Evolutionary conservation across 2,888 invertebrate genomes (phyloP), one percentile per base, ranked within the genome.

Genomic region (Adela reaumurella): DNA sequence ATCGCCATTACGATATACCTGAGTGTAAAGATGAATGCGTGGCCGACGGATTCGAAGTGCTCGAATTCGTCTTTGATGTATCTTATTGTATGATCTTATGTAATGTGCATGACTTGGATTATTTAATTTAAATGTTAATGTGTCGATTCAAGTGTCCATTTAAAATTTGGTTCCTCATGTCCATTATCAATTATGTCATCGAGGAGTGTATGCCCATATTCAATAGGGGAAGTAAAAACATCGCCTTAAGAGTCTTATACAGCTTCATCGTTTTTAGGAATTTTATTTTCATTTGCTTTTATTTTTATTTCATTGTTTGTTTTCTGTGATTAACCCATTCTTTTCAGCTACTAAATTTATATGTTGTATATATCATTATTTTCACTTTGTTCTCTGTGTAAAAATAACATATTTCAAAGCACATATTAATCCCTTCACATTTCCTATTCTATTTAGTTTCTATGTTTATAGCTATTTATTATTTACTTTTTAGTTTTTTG

Each of bases 11-110:
- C 67, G 64, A 67, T 67, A 69, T 63, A 74, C 68, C 72, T 77
- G 74, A 74, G 76, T 78, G 72, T 77, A 74, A 74, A 46, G 72
- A 70, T 78, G 74, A 68, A 72, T 77, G 76, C 71, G 76, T 78
- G 77, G 67, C 63, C 66, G 70, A 73, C 59, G 61, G 72, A 69
- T 68, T 68, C 76, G 78, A 78, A 78, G 78, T 78, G 77, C 78
- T 77, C 73, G 77, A 68, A 66, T 74, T 69, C 63, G 62, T 68
- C 65, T 62, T 60, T 60, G 65, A 71, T 74, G 74, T 74, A 74
- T 73, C 64, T 65, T 71, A 35, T 35, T 35, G 35, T 35, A 35
- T 35, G 35, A 14, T 35, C 35, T 14, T 35, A 35, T 35, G 35
- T 35, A 24, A 24, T 24, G 14, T 35, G n/a, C n/a, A 3, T 35